phyloP scores from a whole-genome alignment of 2,113 vertebrate genomes.

The Ia io region DNA sequence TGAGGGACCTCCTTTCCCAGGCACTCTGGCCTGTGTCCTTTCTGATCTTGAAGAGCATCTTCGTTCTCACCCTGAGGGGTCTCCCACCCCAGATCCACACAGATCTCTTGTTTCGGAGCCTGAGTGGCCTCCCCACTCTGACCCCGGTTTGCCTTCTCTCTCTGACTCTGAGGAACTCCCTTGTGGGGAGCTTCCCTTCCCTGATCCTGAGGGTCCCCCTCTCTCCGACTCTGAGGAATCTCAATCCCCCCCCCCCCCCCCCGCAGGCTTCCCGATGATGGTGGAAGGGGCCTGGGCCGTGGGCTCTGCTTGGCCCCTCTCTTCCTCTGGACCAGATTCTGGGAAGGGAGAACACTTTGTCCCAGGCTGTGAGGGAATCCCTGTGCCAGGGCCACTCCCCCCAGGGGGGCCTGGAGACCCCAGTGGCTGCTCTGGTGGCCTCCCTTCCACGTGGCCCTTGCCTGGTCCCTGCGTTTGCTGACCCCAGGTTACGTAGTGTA shows the following conservation, averaged over 20 bases:
- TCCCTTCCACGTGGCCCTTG: not conserved
- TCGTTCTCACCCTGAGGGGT: not conserved
- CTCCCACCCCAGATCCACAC: not conserved
- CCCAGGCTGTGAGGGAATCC: not conserved
- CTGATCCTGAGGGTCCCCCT: not conserved
- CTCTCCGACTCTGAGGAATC: not conserved
- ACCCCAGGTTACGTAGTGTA: not conserved
- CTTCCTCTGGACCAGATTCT: conserved; percentile 1
- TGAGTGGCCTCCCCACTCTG: not conserved
- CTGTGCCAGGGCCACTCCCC: not conserved
- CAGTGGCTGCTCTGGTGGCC: not conserved
- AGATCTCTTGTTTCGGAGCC: not conserved
- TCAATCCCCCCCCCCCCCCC: no score
- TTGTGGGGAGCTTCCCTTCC: not conserved
- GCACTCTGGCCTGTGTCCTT: not conserved
- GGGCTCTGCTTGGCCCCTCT: not conserved
- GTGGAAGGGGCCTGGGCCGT: not conserved
- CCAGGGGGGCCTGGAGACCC: no score
- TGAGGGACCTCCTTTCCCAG: not conserved
- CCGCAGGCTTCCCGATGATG: not conserved
- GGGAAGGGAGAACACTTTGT: not conserved
- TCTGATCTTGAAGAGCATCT: not conserved
- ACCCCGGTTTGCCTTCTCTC: not conserved
- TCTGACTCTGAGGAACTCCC: not conserved
- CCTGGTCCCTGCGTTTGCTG: not conserved